Conservation (phyloP, 2,888 invertebrate genomes). For the Macropis europaea region DNA sequence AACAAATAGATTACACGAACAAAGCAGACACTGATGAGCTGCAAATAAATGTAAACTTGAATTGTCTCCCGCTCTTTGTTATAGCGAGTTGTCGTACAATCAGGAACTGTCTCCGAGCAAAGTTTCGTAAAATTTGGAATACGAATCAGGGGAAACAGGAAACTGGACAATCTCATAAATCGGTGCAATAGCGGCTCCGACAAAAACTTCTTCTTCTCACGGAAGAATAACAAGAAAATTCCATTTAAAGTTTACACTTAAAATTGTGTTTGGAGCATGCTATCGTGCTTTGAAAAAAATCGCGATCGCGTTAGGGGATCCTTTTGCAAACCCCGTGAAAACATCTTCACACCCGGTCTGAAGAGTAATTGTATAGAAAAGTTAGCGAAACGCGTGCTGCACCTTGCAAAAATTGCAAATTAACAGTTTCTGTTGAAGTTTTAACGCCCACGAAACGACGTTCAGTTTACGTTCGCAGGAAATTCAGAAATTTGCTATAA, state of each 20-base stretch:
- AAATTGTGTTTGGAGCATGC: conserved; percentile 4
- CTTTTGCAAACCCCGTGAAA: neutral
- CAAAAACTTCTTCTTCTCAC: neutral
- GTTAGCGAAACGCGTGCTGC: neutral
- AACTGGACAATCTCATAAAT: conserved; percentile 3
- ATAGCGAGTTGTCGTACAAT: neutral
- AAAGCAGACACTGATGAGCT: neutral
- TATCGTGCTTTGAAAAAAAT: neutral
- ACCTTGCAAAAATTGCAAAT: conserved; percentile 27
- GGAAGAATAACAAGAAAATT: conserved; percentile 18
- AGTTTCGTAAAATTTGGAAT: neutral
- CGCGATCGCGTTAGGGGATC: neutral
- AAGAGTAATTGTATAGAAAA: neutral
- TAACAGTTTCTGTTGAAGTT: conserved; percentile 28
- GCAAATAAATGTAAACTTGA: neutral
- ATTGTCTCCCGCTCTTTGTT: neutral
- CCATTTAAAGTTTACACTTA: conserved; percentile 29
- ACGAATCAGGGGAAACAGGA: neutral
- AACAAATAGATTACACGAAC: neutral
- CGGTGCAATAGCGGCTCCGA: neutral
- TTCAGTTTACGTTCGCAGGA: neutral
- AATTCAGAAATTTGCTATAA: conserved; percentile 29
- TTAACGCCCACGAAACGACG: conserved; percentile 1
- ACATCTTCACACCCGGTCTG: neutral
- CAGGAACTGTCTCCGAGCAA: neutral